Evolutionary conservation across 2,888 invertebrate genomes (phyloP).

Genomic region (Bombyx huttoni): DNA sequence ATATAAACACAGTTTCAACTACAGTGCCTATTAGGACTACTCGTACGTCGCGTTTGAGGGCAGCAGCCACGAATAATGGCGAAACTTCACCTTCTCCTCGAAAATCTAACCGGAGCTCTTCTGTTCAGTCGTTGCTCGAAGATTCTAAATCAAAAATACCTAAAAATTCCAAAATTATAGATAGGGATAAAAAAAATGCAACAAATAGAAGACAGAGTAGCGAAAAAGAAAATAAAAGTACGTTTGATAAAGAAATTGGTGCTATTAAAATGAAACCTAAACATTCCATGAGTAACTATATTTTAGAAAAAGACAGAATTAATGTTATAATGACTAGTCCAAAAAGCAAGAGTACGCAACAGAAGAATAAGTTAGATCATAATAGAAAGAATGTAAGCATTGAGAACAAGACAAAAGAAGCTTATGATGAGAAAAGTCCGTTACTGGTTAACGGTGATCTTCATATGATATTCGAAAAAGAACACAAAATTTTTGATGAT

Average conservation of each 20-base stretch:
- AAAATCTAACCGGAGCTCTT: constrained; percentile 55
- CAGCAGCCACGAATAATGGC: constrained; percentile 68
- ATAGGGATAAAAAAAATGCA: constrained; percentile 48
- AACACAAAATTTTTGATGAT: constrained; percentile 29
- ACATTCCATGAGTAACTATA: constrained; percentile 65
- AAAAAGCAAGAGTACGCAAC: constrained; percentile 45
- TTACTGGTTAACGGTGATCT: constrained; percentile 39
- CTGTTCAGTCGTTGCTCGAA: constrained; percentile 50
- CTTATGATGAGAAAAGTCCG: constrained; percentile 18
- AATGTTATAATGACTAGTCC: constrained; percentile 54
- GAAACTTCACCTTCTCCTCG: constrained; percentile 38
- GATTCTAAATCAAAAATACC: constrained; percentile 43
- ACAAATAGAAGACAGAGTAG: constrained; percentile 38
- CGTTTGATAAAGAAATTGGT: constrained; percentile 56
- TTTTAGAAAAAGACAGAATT: constrained; percentile 65
- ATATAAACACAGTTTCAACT: constrained; percentile 52
- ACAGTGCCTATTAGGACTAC: constrained; percentile 77
- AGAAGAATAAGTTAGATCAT: constrained; percentile 34
- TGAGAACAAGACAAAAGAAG: constrained; percentile 32
- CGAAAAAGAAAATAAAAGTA: constrained; percentile 53
- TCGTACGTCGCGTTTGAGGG: constrained; percentile 79
- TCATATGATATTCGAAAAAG: constrained; percentile 49
- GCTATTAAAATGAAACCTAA: constrained; percentile 66
- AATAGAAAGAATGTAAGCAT: constrained; percentile 23
- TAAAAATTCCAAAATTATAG: constrained; percentile 49